These are phyloP conservation scores for Ctenochaetus hawaiiensis DNA, from an alignment of 2,797 vertebrate species.

Conservation along the genomic window DNA sequence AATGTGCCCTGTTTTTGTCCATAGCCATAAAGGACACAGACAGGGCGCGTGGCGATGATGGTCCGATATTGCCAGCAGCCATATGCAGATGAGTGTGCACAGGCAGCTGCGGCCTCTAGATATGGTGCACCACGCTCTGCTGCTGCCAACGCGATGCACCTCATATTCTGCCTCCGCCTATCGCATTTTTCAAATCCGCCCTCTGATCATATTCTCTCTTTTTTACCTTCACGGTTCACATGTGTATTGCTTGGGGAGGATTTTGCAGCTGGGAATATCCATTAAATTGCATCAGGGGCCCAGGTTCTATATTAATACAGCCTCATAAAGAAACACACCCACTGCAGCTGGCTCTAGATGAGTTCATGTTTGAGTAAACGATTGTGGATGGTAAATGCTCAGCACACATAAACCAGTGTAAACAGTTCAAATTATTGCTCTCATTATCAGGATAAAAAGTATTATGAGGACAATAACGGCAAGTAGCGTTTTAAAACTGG, in stretches of 20 bases:
- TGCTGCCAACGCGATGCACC: conserved; percentile 34
- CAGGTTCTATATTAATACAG: conserved; percentile 54
- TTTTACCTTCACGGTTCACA: conserved; percentile 72
- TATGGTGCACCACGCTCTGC: conserved; percentile 42
- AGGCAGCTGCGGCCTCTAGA: conserved; percentile 78
- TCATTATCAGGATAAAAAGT: not conserved
- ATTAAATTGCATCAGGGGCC: conserved; percentile 65
- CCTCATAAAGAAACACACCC: conserved; percentile 48
- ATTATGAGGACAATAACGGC: conserved; percentile 6
- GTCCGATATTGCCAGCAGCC: conserved; percentile 57
- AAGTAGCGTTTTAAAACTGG: conserved; percentile 21
- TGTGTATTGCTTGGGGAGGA: conserved; percentile 66
- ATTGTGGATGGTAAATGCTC: conserved; percentile 29
- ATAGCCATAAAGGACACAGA: conserved; percentile 46
- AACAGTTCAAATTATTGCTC: not conserved
- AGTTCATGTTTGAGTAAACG: conserved; percentile 29
- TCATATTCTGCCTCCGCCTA: conserved; percentile 34
- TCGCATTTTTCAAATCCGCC: conserved; percentile 19
- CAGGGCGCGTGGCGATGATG: conserved; percentile 4
- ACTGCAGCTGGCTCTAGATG: conserved; percentile 46
- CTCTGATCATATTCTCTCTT: conserved; percentile 18
- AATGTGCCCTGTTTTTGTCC: conserved; percentile 25
- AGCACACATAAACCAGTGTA: not conserved
- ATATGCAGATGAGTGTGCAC: conserved; percentile 55
- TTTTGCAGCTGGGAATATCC: conserved; percentile 69